These are phyloP conservation scores for Macrotis lagotis DNA, from an alignment of 2,113 vertebrate genomes.

Conservation along the genomic window DNA sequence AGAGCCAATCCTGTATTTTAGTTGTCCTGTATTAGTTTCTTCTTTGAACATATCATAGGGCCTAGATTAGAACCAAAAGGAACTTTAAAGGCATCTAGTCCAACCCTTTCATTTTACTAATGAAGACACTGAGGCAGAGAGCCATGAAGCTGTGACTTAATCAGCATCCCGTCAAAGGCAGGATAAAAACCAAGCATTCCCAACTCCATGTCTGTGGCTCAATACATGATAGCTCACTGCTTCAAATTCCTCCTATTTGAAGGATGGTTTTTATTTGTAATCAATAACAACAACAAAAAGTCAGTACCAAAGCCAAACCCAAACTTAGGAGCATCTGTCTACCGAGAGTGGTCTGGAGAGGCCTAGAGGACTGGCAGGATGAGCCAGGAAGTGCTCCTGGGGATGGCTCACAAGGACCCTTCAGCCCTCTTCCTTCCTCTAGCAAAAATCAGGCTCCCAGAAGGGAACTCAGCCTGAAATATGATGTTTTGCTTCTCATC, in stretches of 20 bases:
- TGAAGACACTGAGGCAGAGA: neutral
- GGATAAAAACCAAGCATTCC: neutral
- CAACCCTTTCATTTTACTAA: neutral
- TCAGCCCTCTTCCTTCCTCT: neutral
- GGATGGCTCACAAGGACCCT: accelerated
- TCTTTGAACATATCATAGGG: neutral
- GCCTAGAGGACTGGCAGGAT: accelerated
- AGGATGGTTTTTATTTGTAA: accelerated
- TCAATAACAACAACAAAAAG: neutral
- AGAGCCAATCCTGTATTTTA: conserved; percentile 1
- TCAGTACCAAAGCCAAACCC: neutral
- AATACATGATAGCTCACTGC: neutral
- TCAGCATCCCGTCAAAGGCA: neutral
- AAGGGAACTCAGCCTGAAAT: neutral
- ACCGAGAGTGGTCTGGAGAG: too few species aligned
- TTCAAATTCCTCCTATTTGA: neutral
- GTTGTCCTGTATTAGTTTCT: neutral
- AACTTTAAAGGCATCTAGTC: neutral
- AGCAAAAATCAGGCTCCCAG: neutral
- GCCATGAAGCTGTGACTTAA: neutral
- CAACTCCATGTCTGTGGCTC: neutral
- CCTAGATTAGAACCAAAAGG: neutral
- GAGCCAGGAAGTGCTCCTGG: neutral
- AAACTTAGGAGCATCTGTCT: too few species aligned
- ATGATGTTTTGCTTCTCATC: accelerated